Conservation (phyloP, 2,113 vertebrate species). For the Arenaria interpres region DNA sequence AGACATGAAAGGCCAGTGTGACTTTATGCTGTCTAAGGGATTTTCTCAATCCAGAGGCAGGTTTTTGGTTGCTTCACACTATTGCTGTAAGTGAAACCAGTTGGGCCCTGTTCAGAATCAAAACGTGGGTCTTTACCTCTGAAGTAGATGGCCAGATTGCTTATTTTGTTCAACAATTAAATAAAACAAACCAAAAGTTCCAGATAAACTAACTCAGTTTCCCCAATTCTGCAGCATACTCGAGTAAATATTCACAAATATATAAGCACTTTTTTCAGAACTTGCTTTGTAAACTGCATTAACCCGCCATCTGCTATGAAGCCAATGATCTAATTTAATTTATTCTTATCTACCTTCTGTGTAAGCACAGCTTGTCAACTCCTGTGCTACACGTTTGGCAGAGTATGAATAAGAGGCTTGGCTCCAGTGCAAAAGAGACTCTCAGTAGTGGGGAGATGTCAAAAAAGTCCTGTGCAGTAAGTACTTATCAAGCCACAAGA, state of each 20-base stretch:
- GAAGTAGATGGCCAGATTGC: background rate
- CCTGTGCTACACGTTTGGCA: slow-evolving; percentile 59
- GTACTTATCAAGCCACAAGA: background rate
- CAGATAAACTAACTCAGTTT: background rate
- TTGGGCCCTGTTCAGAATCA: background rate
- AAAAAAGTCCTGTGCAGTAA: background rate
- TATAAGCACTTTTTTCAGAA: background rate
- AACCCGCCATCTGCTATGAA: slow-evolving; percentile 69
- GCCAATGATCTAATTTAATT: slow-evolving; percentile 73
- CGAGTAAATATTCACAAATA: background rate
- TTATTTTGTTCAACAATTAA: background rate
- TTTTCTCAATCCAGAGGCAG: background rate
- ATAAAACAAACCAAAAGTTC: background rate
- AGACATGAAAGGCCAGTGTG: background rate
- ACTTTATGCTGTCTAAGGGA: background rate
- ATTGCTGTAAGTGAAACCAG: background rate
- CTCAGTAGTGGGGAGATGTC: slow-evolving; percentile 12
- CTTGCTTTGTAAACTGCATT: slow-evolving; percentile 61
- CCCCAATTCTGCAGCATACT: background rate
- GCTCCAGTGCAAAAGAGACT: slow-evolving; percentile 14
- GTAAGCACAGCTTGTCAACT: slow-evolving; percentile 70
- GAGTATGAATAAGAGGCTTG: slow-evolving; percentile 50
- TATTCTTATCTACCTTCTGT: slow-evolving; percentile 74
- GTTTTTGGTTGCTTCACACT: background rate
- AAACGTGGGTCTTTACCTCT: background rate